Evolutionary conservation across 2,888 invertebrate species (phyloP), one percentile per base, ranked within the genome.

Genomic region (Tenthredo scrophulariae): DNA sequence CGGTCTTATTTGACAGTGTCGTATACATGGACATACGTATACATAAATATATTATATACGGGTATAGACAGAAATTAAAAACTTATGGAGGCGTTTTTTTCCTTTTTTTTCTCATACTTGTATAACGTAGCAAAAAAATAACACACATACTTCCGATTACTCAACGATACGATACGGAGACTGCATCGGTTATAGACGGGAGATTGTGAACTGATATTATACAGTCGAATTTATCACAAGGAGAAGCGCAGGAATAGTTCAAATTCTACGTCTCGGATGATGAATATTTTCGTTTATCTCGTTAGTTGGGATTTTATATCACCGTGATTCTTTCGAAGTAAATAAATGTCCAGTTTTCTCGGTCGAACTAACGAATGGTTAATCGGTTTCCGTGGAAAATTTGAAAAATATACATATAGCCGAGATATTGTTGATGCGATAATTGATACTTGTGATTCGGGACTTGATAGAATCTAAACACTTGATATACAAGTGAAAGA

Each of bases 1-100:
- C 67, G 50, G 83, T 83, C 67, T 83, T 67, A 67, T 83, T 83
- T 50, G 67, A 83, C 46, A 33, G 37, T 40, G 18, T 77, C 77
- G 77, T 54, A 29, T 74, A 43, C 22, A 22, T 43, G 29, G 13
- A 40, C 22, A n/a, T 58, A 58, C 22, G 58, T 58, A 10, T 7
- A 9, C 9, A 62, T 62, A 22, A 7, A 54, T 54, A n/a, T 54
- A 54, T 54, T 7, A 3, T 46, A 15, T 15, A 46, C 4, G 15
- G 13, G n/a, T 54, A n/a, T 54, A 7, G 26, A 7, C 13, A 62
- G 26, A 62, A 29, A 29, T 26, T 0, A 29, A 26, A 29, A 62
- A 62, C 62, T 62, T 2, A 62, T 10, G 22, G 2, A 62, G 62
- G 26, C 62, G 62, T 62, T 22, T 62, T 9, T 62, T 62, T 26